Conservation (phyloP, 2,797 vertebrate species). For the Ctenosaura bakeri region DNA sequence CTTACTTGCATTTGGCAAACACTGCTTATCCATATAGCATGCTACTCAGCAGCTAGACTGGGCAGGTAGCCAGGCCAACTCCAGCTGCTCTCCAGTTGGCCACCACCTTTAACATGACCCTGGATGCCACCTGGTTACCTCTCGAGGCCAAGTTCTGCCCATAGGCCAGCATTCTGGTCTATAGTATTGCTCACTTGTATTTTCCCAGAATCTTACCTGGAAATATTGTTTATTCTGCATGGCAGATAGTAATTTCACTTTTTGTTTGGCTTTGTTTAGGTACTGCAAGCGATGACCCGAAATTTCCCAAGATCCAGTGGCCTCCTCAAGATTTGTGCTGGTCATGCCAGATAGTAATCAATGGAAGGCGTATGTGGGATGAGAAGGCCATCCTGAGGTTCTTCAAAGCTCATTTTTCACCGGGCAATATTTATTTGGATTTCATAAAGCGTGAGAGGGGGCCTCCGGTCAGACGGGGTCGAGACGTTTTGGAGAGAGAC, state of each 20-base stretch:
- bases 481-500: slow-evolving; percentile 26
- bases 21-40: not conserved
- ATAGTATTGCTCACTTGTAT: not conserved
- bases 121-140: not conserved
- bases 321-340: slow-evolving; percentile 86
- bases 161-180: not conserved
- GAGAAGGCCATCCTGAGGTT: slow-evolving; percentile 79
- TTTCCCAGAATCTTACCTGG: not conserved
- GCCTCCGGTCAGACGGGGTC: slow-evolving; percentile 60
- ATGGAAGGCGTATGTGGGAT: slow-evolving; percentile 84
- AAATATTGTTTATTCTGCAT: not conserved
- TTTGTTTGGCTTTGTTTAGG: slow-evolving; percentile 76
- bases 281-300: slow-evolving; percentile 88
- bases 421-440: slow-evolving; percentile 77
- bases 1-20: not conserved
- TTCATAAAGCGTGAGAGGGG: slow-evolving; percentile 70
- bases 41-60: not conserved
- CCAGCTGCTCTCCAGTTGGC: not conserved
- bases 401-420: slow-evolving; percentile 85
- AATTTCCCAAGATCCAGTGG: slow-evolving; percentile 95
- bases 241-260: accelerated
- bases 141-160: not conserved
- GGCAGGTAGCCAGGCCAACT: not conserved
- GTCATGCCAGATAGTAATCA: slow-evolving; percentile 82
- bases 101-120: not conserved